Conservation (phyloP, 2,113 vertebrate species). For the Tragelaphus strepsiceros region DNA sequence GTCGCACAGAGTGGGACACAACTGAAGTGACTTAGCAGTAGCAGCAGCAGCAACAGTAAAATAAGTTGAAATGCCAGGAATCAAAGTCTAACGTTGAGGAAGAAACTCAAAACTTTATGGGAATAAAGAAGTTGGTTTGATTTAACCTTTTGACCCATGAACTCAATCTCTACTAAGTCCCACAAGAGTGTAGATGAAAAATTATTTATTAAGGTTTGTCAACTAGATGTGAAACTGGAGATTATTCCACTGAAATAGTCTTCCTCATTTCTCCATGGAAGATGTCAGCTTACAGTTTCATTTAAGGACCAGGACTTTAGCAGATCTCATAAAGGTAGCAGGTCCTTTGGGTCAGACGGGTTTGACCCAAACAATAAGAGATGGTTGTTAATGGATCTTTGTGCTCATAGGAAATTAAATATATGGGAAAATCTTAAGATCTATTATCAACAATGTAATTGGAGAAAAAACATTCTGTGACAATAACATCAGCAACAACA, state of each 20-base stretch:
- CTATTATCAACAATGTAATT: not conserved
- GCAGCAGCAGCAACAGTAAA: too few relatives aligned
- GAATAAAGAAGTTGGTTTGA: not conserved
- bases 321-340: not conserved
- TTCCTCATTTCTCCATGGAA: not conserved
- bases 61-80: not conserved
- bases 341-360: accelerated
- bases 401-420: not conserved
- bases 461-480: not conserved
- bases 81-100: not conserved
- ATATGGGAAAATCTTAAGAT: not conserved
- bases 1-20: too few relatives aligned
- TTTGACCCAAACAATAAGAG: not conserved
- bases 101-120: not conserved
- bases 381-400: not conserved
- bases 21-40: too few relatives aligned
- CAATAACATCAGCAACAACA: not conserved
- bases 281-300: not conserved
- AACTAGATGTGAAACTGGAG: not conserved
- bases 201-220: not conserved
- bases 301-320: not conserved
- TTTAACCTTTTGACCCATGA: not conserved
- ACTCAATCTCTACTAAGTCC: not conserved
- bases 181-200: not conserved
- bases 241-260: not conserved